phyloP scores from a whole-genome alignment of 2,797 vertebrate species.

The Schizopygopsis malacanthus region DNA sequence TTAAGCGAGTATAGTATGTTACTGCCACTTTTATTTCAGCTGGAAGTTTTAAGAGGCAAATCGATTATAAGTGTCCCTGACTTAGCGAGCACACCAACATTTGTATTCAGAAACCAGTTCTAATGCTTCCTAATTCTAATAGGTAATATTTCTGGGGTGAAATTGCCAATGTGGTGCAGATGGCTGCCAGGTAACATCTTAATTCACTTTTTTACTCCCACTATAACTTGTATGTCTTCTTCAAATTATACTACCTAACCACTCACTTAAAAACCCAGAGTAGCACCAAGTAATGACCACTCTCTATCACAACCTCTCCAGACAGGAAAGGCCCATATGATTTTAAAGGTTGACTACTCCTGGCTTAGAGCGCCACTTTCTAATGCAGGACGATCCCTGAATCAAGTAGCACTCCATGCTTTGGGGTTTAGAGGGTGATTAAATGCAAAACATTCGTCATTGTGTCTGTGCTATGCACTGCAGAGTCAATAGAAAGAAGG shows the following conservation, averaged over 20 bases:
- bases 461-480: background rate
- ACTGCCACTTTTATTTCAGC: background rate
- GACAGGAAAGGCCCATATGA: conserved; percentile 19
- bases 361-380: conserved; percentile 24
- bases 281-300: conserved; percentile 31
- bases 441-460: conserved; percentile 20
- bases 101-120: conserved; percentile 15
- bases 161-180: conserved; percentile 14
- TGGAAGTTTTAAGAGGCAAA: conserved; percentile 34
- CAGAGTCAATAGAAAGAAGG: conserved; percentile 11
- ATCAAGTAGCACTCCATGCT: background rate
- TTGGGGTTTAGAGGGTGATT: conserved; percentile 42
- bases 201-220: conserved; percentile 22
- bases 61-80: conserved; percentile 20
- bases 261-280: conserved; percentile 18
- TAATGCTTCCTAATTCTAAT: conserved; percentile 26
- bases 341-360: conserved; percentile 35
- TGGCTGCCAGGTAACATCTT: conserved; percentile 16
- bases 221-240: conserved; percentile 16
- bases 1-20: background rate
- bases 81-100: conserved; percentile 10
- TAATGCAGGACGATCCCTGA: conserved; percentile 41
- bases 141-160: conserved; percentile 25
- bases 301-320: conserved; percentile 29
- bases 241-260: conserved; percentile 21